Conservation (phyloP, 2,113 vertebrate species). For the Pleuronectes platessa region DNA sequence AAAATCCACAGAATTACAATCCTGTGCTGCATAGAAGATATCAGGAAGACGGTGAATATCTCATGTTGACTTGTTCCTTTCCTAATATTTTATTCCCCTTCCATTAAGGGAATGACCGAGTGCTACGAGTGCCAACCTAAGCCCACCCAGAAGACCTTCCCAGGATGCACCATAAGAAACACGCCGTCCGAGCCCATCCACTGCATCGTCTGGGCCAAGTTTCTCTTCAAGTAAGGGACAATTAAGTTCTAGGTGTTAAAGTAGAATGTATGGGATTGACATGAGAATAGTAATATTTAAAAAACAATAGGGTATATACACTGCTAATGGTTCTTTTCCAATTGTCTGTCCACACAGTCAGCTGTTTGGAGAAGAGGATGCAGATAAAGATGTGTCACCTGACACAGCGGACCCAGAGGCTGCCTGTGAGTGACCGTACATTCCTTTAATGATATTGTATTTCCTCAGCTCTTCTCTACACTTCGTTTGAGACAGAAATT, state of each 20-base stretch:
- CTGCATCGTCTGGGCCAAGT: conserved; percentile 99
- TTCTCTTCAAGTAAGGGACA: conserved; percentile 94
- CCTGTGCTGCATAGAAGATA: too few relatives aligned
- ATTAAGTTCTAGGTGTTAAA: neutral
- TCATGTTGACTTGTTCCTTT: too few relatives aligned
- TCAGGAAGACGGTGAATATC: too few relatives aligned
- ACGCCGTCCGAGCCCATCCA: conserved; percentile 98
- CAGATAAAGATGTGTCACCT: conserved; percentile 97
- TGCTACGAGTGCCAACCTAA: conserved; percentile 99
- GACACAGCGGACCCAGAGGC: conserved; percentile 98
- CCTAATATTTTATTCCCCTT: neutral
- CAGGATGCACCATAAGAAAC: conserved; percentile 98
- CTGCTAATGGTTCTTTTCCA: neutral
- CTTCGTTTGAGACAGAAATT: neutral
- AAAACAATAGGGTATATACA: too few relatives aligned
- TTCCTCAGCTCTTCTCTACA: neutral
- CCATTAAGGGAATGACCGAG: conserved; percentile 91
- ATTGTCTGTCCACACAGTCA: conserved; percentile 81
- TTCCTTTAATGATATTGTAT: neutral
- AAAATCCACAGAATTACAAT: neutral
- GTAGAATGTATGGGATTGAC: neutral
- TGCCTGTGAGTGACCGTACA: conserved; percentile 87
- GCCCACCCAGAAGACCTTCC: conserved; percentile 97
- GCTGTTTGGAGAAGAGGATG: conserved; percentile 98
- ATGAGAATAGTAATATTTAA: too few relatives aligned